Base-by-base conservation (phyloP, 2,888 invertebrate species). In the Rotaria magnacalcarata region DNA sequence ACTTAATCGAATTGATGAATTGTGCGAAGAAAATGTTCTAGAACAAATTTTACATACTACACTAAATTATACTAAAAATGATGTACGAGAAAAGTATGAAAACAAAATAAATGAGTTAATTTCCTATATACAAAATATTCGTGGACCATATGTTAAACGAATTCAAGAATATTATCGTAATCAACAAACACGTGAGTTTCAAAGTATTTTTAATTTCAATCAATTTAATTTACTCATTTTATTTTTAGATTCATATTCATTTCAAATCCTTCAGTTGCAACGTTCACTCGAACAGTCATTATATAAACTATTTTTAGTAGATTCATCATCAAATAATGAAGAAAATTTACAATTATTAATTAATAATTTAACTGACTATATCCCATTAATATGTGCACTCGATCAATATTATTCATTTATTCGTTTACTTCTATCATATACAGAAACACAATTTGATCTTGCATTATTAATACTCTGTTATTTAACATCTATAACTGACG, bases 231-330 rank as follows among this genome's bases (percentile, higher is more conserved):
- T 3, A 34, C 5, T n/a, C 19, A 41, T 11, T 74, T 11, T 19
- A 34, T 74, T 16, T 41, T 24, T 47, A 47, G 43, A 47, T 24
- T 80, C 80, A 24, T 47, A 80, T 80, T 80, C 80, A 5, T 43
- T n/a, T n/a, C 47, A 80, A 80, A 80, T 47, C n/a, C n/a, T 80
- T n/a, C 80, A 80, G n/a, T 47, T 47, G 24, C 80, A 80, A 80
- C 80, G 80, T 80, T 24, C 43, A 11, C 80, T 80, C n/a, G 80
- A 80, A n/a, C 43, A 80, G n/a, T 80, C 80, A 11, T 47, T 80
- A 14, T 2, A 7, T 4, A 80, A 47, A 80, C 47, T 80, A 21
- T 47, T 80, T 47, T 47, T 47, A 67, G 3, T 27, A 3, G 8
- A n/a, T 27, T 27, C 8, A 67, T 27, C 67, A 80, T 11, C 24